A percentile compares a stretch with the other conserved stretches of the same genome.
Conservation (phyloP, 2,113 vertebrate genomes). For the Dromiciops gliroides region DNA sequence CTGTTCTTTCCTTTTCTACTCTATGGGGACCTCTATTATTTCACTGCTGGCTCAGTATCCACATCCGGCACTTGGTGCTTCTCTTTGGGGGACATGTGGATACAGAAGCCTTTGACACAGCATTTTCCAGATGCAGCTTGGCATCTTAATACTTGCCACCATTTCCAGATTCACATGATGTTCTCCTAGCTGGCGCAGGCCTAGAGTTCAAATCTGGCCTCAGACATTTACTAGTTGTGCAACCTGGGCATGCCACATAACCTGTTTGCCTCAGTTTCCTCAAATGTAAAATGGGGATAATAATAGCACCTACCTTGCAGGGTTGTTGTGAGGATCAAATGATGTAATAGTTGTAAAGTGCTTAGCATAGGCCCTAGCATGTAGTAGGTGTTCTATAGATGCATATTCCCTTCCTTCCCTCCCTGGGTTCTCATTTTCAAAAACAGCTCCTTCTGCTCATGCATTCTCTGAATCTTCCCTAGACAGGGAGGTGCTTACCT, state of each 20-base stretch:
- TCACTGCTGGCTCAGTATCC: background rate
- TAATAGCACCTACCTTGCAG: background rate
- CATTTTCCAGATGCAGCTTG: background rate
- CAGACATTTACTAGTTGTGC: background rate
- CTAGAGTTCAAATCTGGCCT: background rate
- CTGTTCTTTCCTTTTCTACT: background rate
- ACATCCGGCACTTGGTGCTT: background rate
- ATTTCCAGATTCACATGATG: background rate
- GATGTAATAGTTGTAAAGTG: background rate
- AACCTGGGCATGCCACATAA: background rate
- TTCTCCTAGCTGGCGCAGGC: background rate
- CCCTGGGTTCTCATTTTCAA: background rate
- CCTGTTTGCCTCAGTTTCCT: background rate
- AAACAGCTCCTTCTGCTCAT: background rate
- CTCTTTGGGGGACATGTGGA: background rate
- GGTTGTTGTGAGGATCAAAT: background rate
- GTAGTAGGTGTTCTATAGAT: background rate
- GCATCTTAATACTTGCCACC: background rate
- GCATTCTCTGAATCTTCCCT: background rate
- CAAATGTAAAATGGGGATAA: background rate
- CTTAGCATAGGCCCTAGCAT: background rate
- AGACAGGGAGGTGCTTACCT: background rate
- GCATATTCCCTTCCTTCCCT: background rate
- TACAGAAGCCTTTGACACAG: background rate
- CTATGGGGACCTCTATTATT: background rate